Evolutionary conservation across 2,113 vertebrate genomes (phyloP), one percentile per base, ranked within the genome.

Genomic region (Malurus alboscapulatus): DNA sequence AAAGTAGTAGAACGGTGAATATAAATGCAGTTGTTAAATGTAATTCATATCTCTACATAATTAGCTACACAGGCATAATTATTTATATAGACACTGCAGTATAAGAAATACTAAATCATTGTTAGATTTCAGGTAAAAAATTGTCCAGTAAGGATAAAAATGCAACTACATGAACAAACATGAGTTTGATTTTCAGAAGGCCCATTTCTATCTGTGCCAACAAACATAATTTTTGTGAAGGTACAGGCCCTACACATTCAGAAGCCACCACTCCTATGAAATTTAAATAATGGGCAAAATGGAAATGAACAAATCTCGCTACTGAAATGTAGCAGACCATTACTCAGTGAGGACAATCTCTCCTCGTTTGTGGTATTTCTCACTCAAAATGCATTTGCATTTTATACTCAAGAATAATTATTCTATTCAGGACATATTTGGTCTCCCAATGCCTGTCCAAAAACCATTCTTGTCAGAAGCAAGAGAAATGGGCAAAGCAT

Each of bases 211-310:
- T 32, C 11, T 62, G 14, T 78, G 13, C 14, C 25, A 74, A 22
- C 6, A 74, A 54, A 24, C 1, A 13, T 11, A 59, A 15, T 16
- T 78, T 67, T 55, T 69, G 4, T 58, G 34, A 77, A 76, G 7
- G 7, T 20, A 26, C 0, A 0, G 2, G 18, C 76, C 34, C 29
- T 88, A 30, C 15, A 34, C 1, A 20, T 63, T 50, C 48, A 81
- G 51, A 61, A 61, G 5, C 1, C 68, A 10, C 3, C 44, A 62
- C 32, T 48, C 10, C 17, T 58, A 38, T 8, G 8, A 48, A 8
- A 24, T 13, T 62, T 61, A n/a, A 66, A 57, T 38, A 19, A 47
- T 8, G 5, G 11, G 7, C 8, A 53, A 62, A 75, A 21, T 9
- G 38, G 20, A 72, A 84, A 93, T 2, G 5, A 30, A 27, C 12